Conservation (phyloP, 2,888 invertebrate genomes). For the Petrophora chlorosata region DNA sequence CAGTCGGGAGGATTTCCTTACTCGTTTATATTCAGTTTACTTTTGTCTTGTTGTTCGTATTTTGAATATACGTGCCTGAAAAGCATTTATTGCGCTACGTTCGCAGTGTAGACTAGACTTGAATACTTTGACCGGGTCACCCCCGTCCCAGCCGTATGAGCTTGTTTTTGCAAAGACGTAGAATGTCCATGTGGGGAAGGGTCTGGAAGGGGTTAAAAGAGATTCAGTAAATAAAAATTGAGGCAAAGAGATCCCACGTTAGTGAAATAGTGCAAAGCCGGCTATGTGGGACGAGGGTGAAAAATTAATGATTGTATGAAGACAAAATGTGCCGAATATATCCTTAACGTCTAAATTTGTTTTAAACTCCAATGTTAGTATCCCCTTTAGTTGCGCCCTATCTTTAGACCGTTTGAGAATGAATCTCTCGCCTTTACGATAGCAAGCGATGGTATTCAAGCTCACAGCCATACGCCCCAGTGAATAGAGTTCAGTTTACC, state of each 20-base stretch:
- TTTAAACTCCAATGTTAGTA: too few species aligned
- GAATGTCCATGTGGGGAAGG: conserved; percentile 23
- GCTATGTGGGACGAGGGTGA: too few species aligned
- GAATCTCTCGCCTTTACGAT: too few species aligned
- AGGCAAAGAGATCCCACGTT: neutral
- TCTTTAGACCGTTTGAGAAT: too few species aligned
- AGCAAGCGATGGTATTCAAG: neutral
- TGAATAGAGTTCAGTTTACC: conserved; percentile 49
- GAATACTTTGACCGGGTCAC: conserved; percentile 4
- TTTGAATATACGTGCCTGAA: too few species aligned
- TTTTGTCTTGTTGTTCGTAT: too few species aligned
- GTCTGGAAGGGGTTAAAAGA: conserved; percentile 18
- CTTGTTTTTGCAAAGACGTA: conserved; percentile 18
- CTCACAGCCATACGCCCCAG: neutral
- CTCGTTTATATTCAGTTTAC: too few species aligned
- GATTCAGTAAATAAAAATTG: conserved; percentile 19
- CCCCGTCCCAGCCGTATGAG: conserved; percentile 19
- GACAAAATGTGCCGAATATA: neutral
- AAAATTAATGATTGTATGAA: too few species aligned
- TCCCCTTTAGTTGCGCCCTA: too few species aligned
- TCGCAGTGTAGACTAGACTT: neutral
- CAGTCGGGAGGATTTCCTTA: too few species aligned
- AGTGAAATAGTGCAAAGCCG: too few species aligned
- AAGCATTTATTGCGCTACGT: too few species aligned
- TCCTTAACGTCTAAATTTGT: neutral